Conservation (phyloP, 2,797 vertebrate species). For the Parambassis ranga region DNA sequence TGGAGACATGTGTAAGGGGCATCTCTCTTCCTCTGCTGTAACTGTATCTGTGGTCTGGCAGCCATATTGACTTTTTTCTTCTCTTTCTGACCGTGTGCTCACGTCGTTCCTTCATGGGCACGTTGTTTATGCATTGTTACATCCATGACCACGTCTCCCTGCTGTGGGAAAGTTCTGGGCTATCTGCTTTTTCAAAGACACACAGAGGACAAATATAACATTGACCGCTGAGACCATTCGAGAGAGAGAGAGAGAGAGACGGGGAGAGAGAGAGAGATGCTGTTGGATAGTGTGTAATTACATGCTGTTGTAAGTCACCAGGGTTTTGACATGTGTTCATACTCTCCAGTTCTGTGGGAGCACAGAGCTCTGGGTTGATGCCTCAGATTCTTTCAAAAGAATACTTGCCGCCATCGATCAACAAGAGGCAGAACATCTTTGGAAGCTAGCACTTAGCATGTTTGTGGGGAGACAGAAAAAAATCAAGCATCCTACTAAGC, state of each 20-base stretch:
- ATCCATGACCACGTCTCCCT: slow-evolving; percentile 5
- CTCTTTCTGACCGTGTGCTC: no score
- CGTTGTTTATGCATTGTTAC: slow-evolving; percentile 9
- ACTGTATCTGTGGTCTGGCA: slow-evolving; percentile 13
- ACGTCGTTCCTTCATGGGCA: neutral
- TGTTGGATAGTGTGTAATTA: slow-evolving; percentile 50
- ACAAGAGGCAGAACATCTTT: no score
- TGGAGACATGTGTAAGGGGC: neutral
- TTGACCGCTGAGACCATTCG: slow-evolving; percentile 48
- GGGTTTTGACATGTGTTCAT: slow-evolving; percentile 29
- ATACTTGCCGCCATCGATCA: no score
- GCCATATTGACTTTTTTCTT: neutral
- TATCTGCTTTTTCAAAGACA: slow-evolving; percentile 32
- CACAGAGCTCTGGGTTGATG: neutral
- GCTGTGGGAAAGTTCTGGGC: slow-evolving; percentile 7
- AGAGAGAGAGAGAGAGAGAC: slow-evolving; percentile 35
- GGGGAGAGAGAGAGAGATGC: slow-evolving; percentile 43
- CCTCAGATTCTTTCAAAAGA: neutral
- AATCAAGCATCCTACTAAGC: no score
- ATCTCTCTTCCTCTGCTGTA: slow-evolving; percentile 6
- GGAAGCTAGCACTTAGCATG: no score
- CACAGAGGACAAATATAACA: slow-evolving; percentile 41
- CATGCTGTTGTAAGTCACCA: slow-evolving; percentile 43
- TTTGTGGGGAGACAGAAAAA: no score
- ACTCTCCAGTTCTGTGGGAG: slow-evolving; percentile 16